Evolutionary conservation across 1,140 invertebrate species (phyloP).

Genomic region (Aplysia californica): DNA sequence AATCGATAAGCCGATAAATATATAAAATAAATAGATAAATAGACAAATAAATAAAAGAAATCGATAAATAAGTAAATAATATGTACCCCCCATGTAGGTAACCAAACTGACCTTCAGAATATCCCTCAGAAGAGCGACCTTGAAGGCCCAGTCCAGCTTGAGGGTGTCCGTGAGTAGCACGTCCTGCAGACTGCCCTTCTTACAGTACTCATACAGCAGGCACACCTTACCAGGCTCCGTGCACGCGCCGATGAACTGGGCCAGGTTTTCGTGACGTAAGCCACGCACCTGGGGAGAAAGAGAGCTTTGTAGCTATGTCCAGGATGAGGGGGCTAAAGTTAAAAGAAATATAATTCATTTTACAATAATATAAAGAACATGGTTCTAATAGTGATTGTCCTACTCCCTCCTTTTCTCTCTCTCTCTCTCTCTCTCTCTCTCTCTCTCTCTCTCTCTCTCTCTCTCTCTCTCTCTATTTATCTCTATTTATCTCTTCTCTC

Average conservation of each 20-base stretch:
- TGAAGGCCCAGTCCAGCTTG: slow-evolving; percentile 91
- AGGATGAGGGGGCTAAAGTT: not conserved
- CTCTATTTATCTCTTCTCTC: too few species aligned
- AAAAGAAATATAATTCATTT: not conserved
- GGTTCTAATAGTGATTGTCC: not conserved
- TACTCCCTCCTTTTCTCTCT: not conserved
- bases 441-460: not conserved
- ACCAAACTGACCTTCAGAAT: slow-evolving; percentile 76
- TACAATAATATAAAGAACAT: not conserved
- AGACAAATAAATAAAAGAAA: too few species aligned
- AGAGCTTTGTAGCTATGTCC: too few species aligned
- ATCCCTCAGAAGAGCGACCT: slow-evolving; percentile 92
- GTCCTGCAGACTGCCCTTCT: slow-evolving; percentile 71
- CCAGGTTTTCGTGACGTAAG: slow-evolving; percentile 91
- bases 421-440: not conserved
- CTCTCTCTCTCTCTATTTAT: not conserved
- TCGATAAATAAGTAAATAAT: not conserved
- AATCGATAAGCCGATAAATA: too few species aligned
- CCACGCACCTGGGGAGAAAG: slow-evolving; percentile 85
- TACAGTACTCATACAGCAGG: slow-evolving; percentile 56
- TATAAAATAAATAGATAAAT: too few species aligned
- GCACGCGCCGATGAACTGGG: slow-evolving; percentile 92
- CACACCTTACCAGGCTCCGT: slow-evolving; percentile 78
- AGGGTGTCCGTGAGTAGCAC: slow-evolving; percentile 92
- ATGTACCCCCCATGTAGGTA: not conserved